A percentile compares a stretch with the other conserved stretches of the same genome.
These are phyloP conservation scores for Etheostoma cragini DNA, from an alignment of 2,113 vertebrate genomes.

Conservation along the genomic window DNA sequence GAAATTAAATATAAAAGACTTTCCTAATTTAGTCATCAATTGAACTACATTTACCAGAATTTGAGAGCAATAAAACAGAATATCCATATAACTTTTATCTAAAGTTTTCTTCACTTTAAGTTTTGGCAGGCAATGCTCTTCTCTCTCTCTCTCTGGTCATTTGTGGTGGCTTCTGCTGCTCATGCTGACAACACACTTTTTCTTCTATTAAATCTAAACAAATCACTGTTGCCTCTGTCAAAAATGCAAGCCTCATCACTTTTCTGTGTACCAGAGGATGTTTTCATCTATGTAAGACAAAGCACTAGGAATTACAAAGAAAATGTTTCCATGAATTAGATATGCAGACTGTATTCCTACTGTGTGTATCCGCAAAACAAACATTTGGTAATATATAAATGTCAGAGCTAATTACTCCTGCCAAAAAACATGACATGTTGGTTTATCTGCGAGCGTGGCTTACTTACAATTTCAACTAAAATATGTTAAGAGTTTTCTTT, in stretches of 20 bases:
- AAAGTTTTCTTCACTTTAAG: not conserved
- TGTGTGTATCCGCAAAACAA: slow-evolving; percentile 13
- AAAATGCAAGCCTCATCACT: slow-evolving; percentile 50
- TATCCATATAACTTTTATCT: not conserved
- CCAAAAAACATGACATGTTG: not conserved
- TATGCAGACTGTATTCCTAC: not conserved
- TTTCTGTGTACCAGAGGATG: slow-evolving; percentile 35
- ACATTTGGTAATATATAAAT: slow-evolving; percentile 4
- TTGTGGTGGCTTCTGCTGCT: slow-evolving; percentile 27
- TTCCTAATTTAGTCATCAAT: not conserved
- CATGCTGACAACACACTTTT: slow-evolving; percentile 55
- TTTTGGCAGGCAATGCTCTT: not conserved
- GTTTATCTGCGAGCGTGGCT: slow-evolving; percentile 3
- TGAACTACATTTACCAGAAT: not conserved
- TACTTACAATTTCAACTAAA: not conserved
- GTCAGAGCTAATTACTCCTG: slow-evolving; percentile 18
- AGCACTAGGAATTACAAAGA: slow-evolving; percentile 14
- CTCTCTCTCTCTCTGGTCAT: slow-evolving; percentile 42
- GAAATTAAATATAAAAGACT: not conserved
- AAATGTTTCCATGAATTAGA: slow-evolving; percentile 24
- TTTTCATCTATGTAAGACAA: slow-evolving; percentile 18
- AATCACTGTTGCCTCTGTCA: slow-evolving; percentile 40
- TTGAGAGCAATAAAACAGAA: not conserved
- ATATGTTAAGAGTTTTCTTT: not conserved
- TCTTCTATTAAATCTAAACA: slow-evolving; percentile 58